Percentiles rank a stretch among this genome's conserved stretches.
Evolutionary conservation across 1,140 invertebrate genomes (phyloP).

Genomic region (Aradophagus sp.): DNA sequence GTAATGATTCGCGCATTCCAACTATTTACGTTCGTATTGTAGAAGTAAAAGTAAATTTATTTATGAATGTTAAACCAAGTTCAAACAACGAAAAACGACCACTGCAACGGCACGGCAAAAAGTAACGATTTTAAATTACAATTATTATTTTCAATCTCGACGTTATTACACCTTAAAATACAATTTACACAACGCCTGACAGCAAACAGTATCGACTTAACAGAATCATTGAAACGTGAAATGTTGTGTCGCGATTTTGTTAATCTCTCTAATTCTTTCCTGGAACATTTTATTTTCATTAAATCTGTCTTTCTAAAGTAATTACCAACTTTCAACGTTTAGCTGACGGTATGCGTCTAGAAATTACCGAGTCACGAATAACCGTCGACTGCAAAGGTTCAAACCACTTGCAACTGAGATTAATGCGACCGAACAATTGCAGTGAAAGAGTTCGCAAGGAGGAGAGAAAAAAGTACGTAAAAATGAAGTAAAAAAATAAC

Average conservation of each 20-base stretch:
- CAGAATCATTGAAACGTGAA: slow-evolving; percentile 26
- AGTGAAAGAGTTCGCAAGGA: slow-evolving; percentile 44
- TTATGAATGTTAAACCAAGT: too few species aligned
- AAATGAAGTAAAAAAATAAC: slow-evolving; percentile 55
- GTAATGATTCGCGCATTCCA: too few species aligned
- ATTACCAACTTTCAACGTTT: slow-evolving; percentile 57
- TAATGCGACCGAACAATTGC: slow-evolving; percentile 58
- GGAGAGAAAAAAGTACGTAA: slow-evolving; percentile 53
- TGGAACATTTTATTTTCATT: slow-evolving; percentile 56
- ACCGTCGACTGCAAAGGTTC: slow-evolving; percentile 50
- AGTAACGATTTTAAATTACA: too few species aligned
- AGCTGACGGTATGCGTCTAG: slow-evolving; percentile 55
- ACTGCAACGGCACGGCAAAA: too few species aligned
- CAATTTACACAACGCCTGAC: too few species aligned
- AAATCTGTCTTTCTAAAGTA: slow-evolving; percentile 54
- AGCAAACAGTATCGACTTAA: not conserved
- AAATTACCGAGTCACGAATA: slow-evolving; percentile 59
- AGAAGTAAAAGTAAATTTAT: too few species aligned
- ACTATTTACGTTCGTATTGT: too few species aligned
- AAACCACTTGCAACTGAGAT: slow-evolving; percentile 58
- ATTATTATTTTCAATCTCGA: too few species aligned
- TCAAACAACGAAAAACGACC: too few species aligned
- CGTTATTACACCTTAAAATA: too few species aligned
- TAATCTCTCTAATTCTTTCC: slow-evolving; percentile 41
- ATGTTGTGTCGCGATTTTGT: slow-evolving; percentile 43